Percentiles rank a stretch among this genome's conserved stretches.
phyloP scores from a whole-genome alignment of 2,888 invertebrate species.

The Drosophila differens region DNA sequence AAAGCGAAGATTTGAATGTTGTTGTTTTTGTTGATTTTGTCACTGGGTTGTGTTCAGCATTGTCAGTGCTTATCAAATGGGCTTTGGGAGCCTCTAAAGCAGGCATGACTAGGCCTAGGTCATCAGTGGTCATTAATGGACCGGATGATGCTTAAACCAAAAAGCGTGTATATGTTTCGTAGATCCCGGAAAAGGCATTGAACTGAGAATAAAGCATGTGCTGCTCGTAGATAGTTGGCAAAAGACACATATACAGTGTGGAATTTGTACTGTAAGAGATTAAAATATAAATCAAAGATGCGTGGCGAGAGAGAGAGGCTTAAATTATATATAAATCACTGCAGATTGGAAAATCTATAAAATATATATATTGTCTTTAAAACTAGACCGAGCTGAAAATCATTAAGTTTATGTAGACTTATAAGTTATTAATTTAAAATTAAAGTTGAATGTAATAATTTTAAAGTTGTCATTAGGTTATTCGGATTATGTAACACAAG shows the following conservation, averaged over 20 bases:
- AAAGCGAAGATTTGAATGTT: constrained; percentile 11
- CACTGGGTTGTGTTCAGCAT: constrained; percentile 19
- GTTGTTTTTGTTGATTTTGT: constrained; percentile 1
- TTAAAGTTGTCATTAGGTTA: too few relatives aligned
- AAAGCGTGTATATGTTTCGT: constrained; percentile 35
- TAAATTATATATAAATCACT: constrained; percentile 1
- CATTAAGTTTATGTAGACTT: neutral
- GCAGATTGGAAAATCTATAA: neutral
- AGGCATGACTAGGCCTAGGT: constrained; percentile 61
- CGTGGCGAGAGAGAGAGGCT: constrained; percentile 1
- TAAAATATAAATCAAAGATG: constrained; percentile 42
- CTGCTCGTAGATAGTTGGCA: constrained; percentile 44
- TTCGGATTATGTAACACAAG: neutral
- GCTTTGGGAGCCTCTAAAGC: constrained; percentile 21
- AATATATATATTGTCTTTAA: neutral
- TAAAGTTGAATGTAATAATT: too few relatives aligned
- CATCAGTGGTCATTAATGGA: constrained; percentile 30
- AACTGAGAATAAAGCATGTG: constrained; percentile 62
- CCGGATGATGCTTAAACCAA: constrained; percentile 54
- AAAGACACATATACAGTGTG: constrained; percentile 29
- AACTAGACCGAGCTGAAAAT: neutral
- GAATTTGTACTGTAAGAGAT: constrained; percentile 70
- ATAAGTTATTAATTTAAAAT: neutral
- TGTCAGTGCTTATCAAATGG: constrained; percentile 54
- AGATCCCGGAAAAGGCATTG: constrained; percentile 64